These are phyloP conservation scores for Aphelenchoides fujianensis DNA, from an alignment of 1,140 invertebrate species.

Conservation along the genomic window DNA sequence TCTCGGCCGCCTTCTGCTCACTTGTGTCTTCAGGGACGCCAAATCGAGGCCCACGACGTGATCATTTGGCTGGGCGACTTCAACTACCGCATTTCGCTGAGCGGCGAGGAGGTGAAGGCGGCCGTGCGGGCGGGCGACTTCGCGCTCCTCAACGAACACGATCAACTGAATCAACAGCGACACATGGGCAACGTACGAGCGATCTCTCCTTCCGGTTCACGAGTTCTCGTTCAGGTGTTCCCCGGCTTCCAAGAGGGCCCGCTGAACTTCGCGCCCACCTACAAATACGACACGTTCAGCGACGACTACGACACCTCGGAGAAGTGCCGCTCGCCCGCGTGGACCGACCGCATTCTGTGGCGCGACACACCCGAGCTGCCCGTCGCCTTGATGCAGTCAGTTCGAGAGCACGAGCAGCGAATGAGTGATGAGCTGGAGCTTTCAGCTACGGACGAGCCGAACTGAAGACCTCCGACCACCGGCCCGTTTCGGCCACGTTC, in stretches of 20 bases:
- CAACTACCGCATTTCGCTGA: conserved; percentile 94
- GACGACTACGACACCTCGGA: conserved; percentile 99
- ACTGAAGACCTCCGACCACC: conserved; percentile 94
- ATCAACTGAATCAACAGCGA: conserved; percentile 76
- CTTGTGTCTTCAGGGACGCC: conserved; percentile 68
- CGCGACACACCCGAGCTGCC: conserved; percentile 70
- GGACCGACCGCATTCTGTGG: conserved; percentile 94
- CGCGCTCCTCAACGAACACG: conserved; percentile 74
- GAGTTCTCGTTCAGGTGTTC: conserved; percentile 76
- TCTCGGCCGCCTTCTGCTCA: background rate
- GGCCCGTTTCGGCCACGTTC: conserved; percentile 57
- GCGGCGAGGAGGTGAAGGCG: conserved; percentile 87
- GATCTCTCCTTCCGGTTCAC: background rate
- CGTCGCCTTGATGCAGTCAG: conserved; percentile 65
- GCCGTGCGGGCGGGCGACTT: conserved; percentile 77
- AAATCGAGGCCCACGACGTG: conserved; percentile 90
- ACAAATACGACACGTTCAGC: conserved; percentile 97
- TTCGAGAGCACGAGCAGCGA: background rate
- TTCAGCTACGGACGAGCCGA: conserved; percentile 74
- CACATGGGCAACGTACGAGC: conserved; percentile 63
- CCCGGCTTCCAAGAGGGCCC: conserved; percentile 87
- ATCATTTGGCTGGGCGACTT: conserved; percentile 99
- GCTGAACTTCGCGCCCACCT: conserved; percentile 89
- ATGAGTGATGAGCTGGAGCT: conserved; percentile 17
- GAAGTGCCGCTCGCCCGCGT: conserved; percentile 83